Evolutionary conservation across 2,113 vertebrate species (phyloP), one percentile per base, ranked within the genome.

Genomic region (Ceyx cyanopectus): DNA sequence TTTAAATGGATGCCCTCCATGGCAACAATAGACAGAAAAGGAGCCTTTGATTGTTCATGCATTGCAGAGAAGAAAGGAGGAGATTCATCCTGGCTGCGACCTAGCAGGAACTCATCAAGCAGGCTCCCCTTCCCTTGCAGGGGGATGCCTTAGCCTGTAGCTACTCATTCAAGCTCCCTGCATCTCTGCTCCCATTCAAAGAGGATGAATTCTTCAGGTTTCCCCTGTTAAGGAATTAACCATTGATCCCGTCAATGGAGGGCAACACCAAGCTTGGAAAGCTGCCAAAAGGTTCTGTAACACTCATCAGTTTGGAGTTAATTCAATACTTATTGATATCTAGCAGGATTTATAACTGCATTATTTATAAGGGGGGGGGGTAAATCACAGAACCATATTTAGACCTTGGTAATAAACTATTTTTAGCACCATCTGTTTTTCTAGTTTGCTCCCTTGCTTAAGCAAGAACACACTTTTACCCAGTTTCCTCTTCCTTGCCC

Each of bases 31-130:
- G 96, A 97, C 97, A 97, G 97, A 97, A 97, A 97, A 95, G 87
- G 82, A 95, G 92, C 91, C 96, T 97, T 97, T 97, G 97, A 98
- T 97, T 98, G 97, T 96, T 97, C 97, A 97, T 94, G 97, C 91
- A 5, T 97, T 84, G 74, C 79, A 5, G 85, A 65, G 83, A 95
- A 97, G 94, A 97, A 97, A 97, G 86, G 93, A 93, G 48, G 86
- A 97, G 97, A 96, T 96, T 95, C 93, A 96, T 96, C 95, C 96
- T 92, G 84, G 69, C 93, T 92, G 85, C 2, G 45, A 92, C 97
- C 96, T 97, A 92, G 96, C 96, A 96, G 94, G 92, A 97, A 90
- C 97, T 93, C 92, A 87, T 94, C 95, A 94, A 94, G 92, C 91
- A 82, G 0, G 95, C 93, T 97, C 95, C 89, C 94, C 83, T 76